Evolutionary conservation across 92 coral and sea anemone species (phyloP).

Genomic region (Bergia puertoricense): DNA sequence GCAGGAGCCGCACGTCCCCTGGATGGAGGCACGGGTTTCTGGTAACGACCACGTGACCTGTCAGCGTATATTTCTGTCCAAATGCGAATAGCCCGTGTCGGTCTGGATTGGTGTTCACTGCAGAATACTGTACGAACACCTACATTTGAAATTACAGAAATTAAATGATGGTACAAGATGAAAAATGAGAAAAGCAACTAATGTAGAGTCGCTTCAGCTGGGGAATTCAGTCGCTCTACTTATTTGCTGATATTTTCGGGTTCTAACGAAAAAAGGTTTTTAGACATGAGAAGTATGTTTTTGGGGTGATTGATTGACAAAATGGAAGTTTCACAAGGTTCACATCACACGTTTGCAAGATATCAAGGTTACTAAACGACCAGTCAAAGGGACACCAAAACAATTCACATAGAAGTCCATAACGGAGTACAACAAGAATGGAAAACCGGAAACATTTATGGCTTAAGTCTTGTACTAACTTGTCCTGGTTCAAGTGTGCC

Average conservation of each 20-base stretch:
- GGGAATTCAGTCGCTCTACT: background rate
- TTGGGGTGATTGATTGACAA: no score
- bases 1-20: constrained; percentile 89
- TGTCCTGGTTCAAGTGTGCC: constrained; percentile 82
- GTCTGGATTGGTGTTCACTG: constrained; percentile 71
- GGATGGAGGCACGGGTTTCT: constrained; percentile 98
- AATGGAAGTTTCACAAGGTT: no score
- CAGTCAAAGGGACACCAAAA: no score
- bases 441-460: no score
- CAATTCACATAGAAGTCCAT: no score
- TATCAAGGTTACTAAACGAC: no score
- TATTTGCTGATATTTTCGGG: no score
- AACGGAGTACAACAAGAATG: no score
- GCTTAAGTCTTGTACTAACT: constrained; percentile 46
- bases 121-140: constrained; percentile 92
- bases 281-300: no score
- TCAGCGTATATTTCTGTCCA: constrained; percentile 52
- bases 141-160: background rate
- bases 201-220: background rate
- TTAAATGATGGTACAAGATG: background rate
- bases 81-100: constrained; percentile 58
- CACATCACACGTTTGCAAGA: no score
- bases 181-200: no score
- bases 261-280: no score
- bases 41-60: constrained; percentile 84